Evolutionary conservation across 2,797 vertebrate genomes (phyloP), one percentile per base, ranked within the genome.

Genomic region (Scleropages formosus): DNA sequence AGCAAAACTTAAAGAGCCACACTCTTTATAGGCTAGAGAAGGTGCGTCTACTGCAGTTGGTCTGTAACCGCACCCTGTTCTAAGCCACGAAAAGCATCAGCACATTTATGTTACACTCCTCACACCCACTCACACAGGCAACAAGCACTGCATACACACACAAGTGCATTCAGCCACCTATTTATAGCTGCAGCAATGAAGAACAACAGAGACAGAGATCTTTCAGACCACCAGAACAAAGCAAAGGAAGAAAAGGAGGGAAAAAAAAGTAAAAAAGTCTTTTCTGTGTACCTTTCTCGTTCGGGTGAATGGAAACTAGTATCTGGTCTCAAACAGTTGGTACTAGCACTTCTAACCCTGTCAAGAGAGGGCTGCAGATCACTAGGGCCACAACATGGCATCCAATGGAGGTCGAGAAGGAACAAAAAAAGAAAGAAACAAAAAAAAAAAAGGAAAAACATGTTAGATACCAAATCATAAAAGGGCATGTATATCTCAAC

Each of bases 261-360:
- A 6, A 22, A 51, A 69, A 6, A 31, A 91, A 83, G 77, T 82
- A 84, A 92, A 39, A 39, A 44, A 93, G 89, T 90, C 88, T 91
- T 88, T 87, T 86, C 86, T 88, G 87, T 88, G 91, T 96, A 98
- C 96, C 97, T 98, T 93, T 98, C 95, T 96, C 94, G 94, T 91
- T 97, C 95, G 88, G 93, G 89, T 91, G 95, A 96, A 92, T 95
- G 93, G 92, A 96, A 97, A 94, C 93, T 95, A 94, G 89, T 89
- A 87, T 97, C 96, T 89, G 97, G 96, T 91, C 96, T 97, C 93
- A 99, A 93, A 93, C 97, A 99, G 84, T 95, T 98, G 89, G 96
- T 98, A 94, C 97, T 99, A 95, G 96, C 96, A 92, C 97, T 99
- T 91, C 95, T 95, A 92, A 95, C 95, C 94, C 97, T 95, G 94